Base-by-base conservation (phyloP, 2,888 invertebrate species). In the Xanthorhoe spadicearia region DNA sequence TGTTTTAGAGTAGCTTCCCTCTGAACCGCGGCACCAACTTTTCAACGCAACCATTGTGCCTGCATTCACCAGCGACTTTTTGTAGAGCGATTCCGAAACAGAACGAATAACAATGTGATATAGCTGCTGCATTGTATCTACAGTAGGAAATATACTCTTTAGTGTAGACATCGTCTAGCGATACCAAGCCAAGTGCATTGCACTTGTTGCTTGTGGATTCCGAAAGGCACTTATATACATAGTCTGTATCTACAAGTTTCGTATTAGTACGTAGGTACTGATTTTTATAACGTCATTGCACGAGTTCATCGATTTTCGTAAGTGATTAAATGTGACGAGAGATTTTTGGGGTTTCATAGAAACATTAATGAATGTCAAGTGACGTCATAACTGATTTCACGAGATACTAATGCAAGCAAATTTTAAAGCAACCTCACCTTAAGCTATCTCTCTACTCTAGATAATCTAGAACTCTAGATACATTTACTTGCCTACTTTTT, bases 131-230 rank as follows among this genome's bases (percentile, higher is more conserved):
- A n/a, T n/a, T n/a, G n/a, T n/a, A n/a, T n/a, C n/a, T n/a, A n/a
- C n/a, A 35, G 23, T 38, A 51, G 55, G 6, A 32, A 28, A 17
- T 23, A 18, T n/a, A 53, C 43, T 62, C 4, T 35, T 35, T n/a
- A 55, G 35, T 13, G 38, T 4, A 13, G 46, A 48, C 23, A 59
- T 59, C 51, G 52, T 51, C 46, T 35, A 49, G 15, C 13, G 65
- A 55, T 56, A 49, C 50, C 23, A 51, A 48, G 50, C 28, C 5
- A 50, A 51, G 49, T 50, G 62, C 67, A 53, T 53, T 66, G 67
- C 65, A 66, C 65, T 67, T 55, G 50, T 55, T 61, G 69, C 52
- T 18, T 65, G 32, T 38, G 52, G 52, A 52, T 32, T 52, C 23
- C 58, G 49, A 58, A 43, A 43, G 38, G 38, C 38, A 43, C 38